Base-by-base conservation (phyloP, 2,113 vertebrate species). In the Argyrosomus japonicus region DNA sequence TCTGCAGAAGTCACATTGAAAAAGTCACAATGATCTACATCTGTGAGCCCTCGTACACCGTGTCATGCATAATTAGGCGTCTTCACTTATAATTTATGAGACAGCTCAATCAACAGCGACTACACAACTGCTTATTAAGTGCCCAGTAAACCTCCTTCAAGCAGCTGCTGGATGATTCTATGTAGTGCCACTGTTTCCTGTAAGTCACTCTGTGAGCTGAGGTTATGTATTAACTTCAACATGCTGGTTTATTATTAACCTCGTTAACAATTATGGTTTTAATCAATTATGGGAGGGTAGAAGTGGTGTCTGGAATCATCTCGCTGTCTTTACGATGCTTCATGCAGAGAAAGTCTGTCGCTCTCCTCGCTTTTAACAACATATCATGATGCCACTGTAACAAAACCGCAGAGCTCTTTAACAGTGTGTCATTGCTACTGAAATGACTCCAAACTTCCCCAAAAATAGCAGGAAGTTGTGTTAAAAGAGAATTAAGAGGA, bases 361-460 rank as follows among this genome's bases (percentile, higher is more conserved):
- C 2, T 60, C n/a, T 10, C 47, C 2, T 68, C n/a, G 8, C 36
- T 57, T 32, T 29, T 62, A 6, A 53, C 3, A 19, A 21, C 60
- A 45, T 32, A 10, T 77, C 27, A 29, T 3, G 5, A 67, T 10
- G 48, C 1, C 21, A 5, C 21, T 18, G 21, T 13, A 32, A 68
- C 23, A 15, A 50, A 53, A 65, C 74, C 43, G 8, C 69, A 71
- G 47, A 9, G 32, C 14, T 18, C 0, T 32, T 36, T 18, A 57
- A 75, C 17, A 15, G 7, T 0, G 1, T 64, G 2, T 75, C 69
- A 54, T 65, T 3, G 15, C 8, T 1, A 2, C 0, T n/a, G 25
- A 67, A 69, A 47, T 69, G 2, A 79, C 61, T 75, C 15, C 43
- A 62, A 17, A 73, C 72, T 83, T 81, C 83, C 82, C 61, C 36